Evolutionary conservation across 2,888 invertebrate genomes (phyloP).

Genomic region (Polymixis flavicincta): DNA sequence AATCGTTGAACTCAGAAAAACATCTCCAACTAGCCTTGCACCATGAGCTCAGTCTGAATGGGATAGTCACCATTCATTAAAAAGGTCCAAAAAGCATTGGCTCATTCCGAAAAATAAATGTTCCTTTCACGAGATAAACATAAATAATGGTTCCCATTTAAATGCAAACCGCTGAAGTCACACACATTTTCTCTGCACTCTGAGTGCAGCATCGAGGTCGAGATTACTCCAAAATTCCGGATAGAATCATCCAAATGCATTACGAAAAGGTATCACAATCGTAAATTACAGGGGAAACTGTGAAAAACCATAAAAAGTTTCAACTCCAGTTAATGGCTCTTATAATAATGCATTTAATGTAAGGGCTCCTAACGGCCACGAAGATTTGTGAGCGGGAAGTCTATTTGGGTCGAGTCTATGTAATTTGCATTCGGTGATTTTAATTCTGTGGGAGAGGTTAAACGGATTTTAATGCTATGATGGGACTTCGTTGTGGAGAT

Average conservation of each 20-base stretch:
- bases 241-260: constrained; percentile 53
- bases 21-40: background rate
- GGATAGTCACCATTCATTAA: constrained; percentile 42
- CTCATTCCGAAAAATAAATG: constrained; percentile 13
- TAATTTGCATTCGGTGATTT: constrained; percentile 58
- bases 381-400: constrained; percentile 58
- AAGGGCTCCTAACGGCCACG: constrained; percentile 57
- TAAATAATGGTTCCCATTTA: constrained; percentile 36
- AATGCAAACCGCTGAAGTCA: constrained; percentile 9
- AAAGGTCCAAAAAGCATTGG: background rate
- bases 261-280: constrained; percentile 42
- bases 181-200: constrained; percentile 28
- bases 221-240: constrained; percentile 38
- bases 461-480: constrained; percentile 39
- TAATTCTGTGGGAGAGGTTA: constrained; percentile 44
- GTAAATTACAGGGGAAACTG: constrained; percentile 52
- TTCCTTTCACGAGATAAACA: constrained; percentile 9
- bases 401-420: constrained; percentile 55
- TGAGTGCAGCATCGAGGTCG: constrained; percentile 18
- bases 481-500: constrained; percentile 4
- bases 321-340: constrained; percentile 52
- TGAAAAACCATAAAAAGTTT: constrained; percentile 60
- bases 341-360: constrained; percentile 62
- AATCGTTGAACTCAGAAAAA: background rate
- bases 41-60: too few relatives aligned